A percentile compares a stretch with the other conserved stretches of the same genome.
Conservation (phyloP, 2,888 invertebrate species). For the Chelonus formosanus region DNA sequence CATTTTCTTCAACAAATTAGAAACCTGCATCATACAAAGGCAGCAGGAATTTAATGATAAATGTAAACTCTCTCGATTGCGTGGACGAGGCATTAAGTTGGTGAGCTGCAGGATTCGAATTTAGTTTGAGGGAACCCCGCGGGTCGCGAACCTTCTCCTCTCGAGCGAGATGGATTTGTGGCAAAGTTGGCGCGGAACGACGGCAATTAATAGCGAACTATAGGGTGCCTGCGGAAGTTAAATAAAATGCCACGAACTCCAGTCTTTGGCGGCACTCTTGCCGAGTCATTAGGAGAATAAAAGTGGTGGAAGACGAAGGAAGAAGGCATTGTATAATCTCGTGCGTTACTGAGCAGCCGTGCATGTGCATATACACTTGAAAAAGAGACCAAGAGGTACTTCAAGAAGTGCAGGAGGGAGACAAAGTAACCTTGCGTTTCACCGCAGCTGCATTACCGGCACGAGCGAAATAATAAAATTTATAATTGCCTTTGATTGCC, state of each 20-base stretch:
- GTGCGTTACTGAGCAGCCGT: slow-evolving; percentile 50
- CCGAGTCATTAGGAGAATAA: slow-evolving; percentile 55
- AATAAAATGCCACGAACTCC: slow-evolving; percentile 49
- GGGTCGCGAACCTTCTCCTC: slow-evolving; percentile 30
- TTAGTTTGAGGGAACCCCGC: slow-evolving; percentile 36
- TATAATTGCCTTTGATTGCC: slow-evolving; percentile 55
- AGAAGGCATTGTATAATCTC: slow-evolving; percentile 55
- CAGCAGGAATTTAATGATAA: slow-evolving; percentile 8
- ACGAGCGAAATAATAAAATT: slow-evolving; percentile 54
- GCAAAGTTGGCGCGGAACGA: slow-evolving; percentile 60
- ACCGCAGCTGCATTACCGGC: slow-evolving; percentile 41
- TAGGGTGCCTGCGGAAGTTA: slow-evolving; percentile 62
- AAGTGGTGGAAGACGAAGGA: neutral
- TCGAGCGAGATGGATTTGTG: slow-evolving; percentile 55
- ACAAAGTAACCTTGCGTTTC: slow-evolving; percentile 38
- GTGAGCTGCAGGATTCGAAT: slow-evolving; percentile 13
- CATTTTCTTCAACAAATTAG: neutral
- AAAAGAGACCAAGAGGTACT: slow-evolving; percentile 4
- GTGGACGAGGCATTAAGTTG: neutral
- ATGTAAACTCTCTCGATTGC: slow-evolving; percentile 8
- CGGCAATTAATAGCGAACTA: slow-evolving; percentile 62
- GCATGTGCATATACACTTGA: slow-evolving; percentile 29
- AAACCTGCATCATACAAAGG: slow-evolving; percentile 26
- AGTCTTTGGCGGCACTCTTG: slow-evolving; percentile 58
- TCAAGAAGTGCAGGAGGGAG: slow-evolving; percentile 20